These are phyloP conservation scores for Lamprologus lemairii DNA, from an alignment of 2,113 vertebrate genomes.

Conservation along the genomic window DNA sequence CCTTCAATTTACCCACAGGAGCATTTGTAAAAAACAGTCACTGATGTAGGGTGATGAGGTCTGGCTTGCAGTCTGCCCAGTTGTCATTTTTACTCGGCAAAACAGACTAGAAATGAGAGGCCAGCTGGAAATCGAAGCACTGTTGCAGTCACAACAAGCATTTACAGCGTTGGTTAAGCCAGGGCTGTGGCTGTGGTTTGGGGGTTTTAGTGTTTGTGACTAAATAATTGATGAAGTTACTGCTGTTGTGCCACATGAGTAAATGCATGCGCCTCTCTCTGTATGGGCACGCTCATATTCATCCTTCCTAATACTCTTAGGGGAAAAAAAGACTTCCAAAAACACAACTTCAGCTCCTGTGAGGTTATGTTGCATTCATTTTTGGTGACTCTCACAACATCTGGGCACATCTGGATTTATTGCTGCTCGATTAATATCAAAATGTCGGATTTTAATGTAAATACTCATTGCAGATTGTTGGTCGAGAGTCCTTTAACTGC, in stretches of 20 bases:
- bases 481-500: neutral
- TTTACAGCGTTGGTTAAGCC: neutral
- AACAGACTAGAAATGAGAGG: neutral
- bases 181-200: neutral
- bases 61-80: neutral
- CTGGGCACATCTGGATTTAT: neutral
- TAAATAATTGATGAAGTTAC: neutral
- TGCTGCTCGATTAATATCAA: neutral
- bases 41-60: neutral
- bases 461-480: neutral
- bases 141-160: neutral
- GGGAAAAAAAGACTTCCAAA: neutral
- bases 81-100: neutral
- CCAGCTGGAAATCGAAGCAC: neutral
- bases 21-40: neutral
- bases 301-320: neutral
- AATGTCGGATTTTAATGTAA: neutral
- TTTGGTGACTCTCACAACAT: neutral
- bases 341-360: neutral
- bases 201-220: neutral
- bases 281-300: neutral
- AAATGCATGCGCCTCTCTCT: neutral
- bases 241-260: neutral
- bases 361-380: neutral
- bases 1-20: neutral